phyloP scores from a whole-genome alignment of 2,888 invertebrate genomes.

The Trilocha varians region DNA sequence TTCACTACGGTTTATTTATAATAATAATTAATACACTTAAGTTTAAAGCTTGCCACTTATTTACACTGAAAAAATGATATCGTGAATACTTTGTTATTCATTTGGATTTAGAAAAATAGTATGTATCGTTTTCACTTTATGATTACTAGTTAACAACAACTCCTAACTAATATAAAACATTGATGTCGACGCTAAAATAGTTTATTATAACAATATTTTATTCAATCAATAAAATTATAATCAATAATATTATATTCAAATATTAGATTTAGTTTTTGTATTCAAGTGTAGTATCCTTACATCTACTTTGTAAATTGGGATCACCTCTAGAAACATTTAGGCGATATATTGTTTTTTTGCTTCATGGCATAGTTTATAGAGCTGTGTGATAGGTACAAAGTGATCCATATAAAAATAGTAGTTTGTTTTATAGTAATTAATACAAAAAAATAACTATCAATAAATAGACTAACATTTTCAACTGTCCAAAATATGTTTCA shows the following conservation, averaged over 20 bases:
- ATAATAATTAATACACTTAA: constrained; percentile 52
- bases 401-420: background rate
- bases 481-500: background rate
- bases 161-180: background rate
- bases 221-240: too few species aligned
- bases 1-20: constrained; percentile 39
- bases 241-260: background rate
- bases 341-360: background rate
- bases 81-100: background rate
- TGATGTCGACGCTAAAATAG: background rate
- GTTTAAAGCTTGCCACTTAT: constrained; percentile 60
- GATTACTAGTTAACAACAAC: background rate
- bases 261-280: too few species aligned
- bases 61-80: constrained; percentile 21
- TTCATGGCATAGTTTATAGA: background rate
- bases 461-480: constrained; percentile 4
- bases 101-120: background rate
- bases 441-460: constrained; percentile 10
- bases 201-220: background rate
- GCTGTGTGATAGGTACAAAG: background rate
- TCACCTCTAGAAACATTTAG: background rate
- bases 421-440: background rate
- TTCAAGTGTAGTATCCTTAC: too few species aligned
- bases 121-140: background rate
- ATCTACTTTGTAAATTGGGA: too few species aligned